A percentile compares a stretch with the other conserved stretches of the same genome.
These are phyloP conservation scores for Oxygymnocypris stewartii DNA, from an alignment of 2,113 vertebrate species.

Conservation along the genomic window DNA sequence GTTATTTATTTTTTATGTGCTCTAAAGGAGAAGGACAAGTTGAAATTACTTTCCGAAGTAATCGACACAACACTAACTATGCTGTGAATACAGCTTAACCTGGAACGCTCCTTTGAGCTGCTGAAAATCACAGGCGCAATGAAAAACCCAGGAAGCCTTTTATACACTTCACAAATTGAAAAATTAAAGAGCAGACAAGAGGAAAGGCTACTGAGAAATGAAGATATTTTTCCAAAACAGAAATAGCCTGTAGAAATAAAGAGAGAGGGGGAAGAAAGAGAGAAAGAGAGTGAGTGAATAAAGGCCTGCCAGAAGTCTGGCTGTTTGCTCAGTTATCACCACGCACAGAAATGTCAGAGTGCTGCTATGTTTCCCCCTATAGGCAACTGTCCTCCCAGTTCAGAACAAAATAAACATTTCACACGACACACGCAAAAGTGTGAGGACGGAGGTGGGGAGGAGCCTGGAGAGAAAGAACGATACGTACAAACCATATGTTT, in stretches of 20 bases:
- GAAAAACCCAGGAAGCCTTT: constrained; percentile 10
- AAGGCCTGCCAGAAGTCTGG: constrained; percentile 57
- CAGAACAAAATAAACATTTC: constrained; percentile 35
- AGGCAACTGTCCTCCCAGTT: constrained; percentile 61
- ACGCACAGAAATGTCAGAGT: constrained; percentile 71
- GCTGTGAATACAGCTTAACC: neutral
- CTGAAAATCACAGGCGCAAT: constrained; percentile 26
- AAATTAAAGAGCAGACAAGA: constrained; percentile 7
- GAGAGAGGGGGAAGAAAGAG: constrained; percentile 27
- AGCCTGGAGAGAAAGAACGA: neutral
- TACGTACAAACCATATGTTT: neutral
- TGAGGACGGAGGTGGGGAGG: neutral
- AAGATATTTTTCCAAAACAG: constrained; percentile 23
- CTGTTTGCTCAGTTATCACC: constrained; percentile 67
- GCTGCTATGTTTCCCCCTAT: constrained; percentile 64
- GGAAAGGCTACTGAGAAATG: constrained; percentile 36
- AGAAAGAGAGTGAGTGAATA: constrained; percentile 41
- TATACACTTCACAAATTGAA: constrained; percentile 24
- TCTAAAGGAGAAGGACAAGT: neutral
- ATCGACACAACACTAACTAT: neutral
- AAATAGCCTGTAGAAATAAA: constrained; percentile 34
- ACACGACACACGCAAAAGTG: neutral
- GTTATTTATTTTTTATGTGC: neutral
- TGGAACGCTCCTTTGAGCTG: neutral
- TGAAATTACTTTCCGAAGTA: neutral